These are phyloP conservation scores for Neoascia interrupta DNA, from an alignment of 2,888 invertebrate genomes.

Conservation along the genomic window DNA sequence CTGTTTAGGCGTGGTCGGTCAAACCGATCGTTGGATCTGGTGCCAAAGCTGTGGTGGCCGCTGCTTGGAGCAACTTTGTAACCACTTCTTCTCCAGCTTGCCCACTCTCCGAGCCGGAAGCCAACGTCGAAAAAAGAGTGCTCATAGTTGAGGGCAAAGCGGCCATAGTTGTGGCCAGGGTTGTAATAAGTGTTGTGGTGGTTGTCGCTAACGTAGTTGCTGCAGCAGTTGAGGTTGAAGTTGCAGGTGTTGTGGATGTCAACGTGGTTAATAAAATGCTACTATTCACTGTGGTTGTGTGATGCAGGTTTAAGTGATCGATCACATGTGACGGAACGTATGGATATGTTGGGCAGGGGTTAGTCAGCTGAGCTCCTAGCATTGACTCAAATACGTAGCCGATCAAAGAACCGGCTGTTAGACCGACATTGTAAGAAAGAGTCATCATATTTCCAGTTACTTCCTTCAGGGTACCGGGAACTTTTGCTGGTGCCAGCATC, in stretches of 20 bases:
- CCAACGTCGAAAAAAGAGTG: conserved; percentile 74
- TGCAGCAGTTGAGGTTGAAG: conserved; percentile 68
- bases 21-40: conserved; percentile 34
- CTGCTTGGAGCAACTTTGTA: conserved; percentile 50
- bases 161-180: conserved; percentile 71
- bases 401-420: conserved; percentile 90
- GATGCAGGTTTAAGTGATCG: conserved; percentile 71
- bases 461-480: conserved; percentile 91
- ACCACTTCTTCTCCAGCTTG: conserved; percentile 49
- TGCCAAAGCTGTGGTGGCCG: conserved; percentile 30
- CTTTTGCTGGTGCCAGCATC: conserved; percentile 93
- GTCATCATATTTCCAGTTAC: conserved; percentile 98
- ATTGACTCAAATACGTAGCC: conserved; percentile 89
- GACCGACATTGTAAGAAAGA: conserved; percentile 91
- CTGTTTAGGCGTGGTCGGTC: conserved; percentile 40
- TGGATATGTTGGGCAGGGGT: conserved; percentile 80
- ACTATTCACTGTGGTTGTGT: conserved; percentile 69
- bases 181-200: conserved; percentile 73
- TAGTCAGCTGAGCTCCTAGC: conserved; percentile 81
- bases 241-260: conserved; percentile 52
- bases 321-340: conserved; percentile 74
- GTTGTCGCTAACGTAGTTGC: conserved; percentile 73
- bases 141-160: conserved; percentile 74
- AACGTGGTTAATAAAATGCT: conserved; percentile 55
- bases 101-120: conserved; percentile 41